A percentile compares a stretch with the other conserved stretches of the same genome.
Conservation (phyloP, 2,888 invertebrate species). For the Acanthosepion lycidas region DNA sequence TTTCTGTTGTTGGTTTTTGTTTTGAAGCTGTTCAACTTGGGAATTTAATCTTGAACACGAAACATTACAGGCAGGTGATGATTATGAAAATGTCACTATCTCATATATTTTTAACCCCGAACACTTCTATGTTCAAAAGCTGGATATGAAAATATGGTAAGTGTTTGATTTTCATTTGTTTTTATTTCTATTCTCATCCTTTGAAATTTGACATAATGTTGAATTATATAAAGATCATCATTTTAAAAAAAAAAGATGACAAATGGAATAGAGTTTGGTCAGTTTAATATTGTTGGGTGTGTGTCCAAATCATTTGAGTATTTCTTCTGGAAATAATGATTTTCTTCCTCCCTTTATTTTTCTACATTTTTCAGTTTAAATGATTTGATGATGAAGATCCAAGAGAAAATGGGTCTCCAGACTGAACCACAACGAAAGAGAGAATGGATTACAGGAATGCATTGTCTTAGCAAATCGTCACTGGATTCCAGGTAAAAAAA, state of each 20-base stretch:
- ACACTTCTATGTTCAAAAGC: conserved; percentile 62
- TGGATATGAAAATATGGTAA: conserved; percentile 58
- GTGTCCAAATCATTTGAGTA: too few relatives aligned
- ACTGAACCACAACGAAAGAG: conserved; percentile 35
- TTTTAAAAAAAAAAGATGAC: neutral
- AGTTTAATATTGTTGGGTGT: too few relatives aligned
- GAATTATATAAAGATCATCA: neutral
- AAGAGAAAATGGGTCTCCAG: conserved; percentile 51
- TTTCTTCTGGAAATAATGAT: too few relatives aligned
- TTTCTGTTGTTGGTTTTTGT: neutral
- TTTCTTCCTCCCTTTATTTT: too few relatives aligned
- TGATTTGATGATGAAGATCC: conserved; percentile 57
- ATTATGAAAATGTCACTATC: conserved; percentile 59
- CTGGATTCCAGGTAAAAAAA: conserved; percentile 51
- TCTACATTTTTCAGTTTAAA: conserved; percentile 57
- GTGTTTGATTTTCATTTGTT: conserved; percentile 49
- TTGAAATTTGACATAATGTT: neutral
- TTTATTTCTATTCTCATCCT: neutral
- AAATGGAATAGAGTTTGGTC: neutral
- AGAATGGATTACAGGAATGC: conserved; percentile 36
- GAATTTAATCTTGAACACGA: neutral
- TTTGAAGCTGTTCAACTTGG: neutral
- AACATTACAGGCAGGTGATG: conserved; percentile 39
- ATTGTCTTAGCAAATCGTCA: conserved; percentile 47
- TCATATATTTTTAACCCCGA: conserved; percentile 59